Percentiles rank a stretch among this genome's conserved stretches.
Conservation (phyloP, 2,113 vertebrate species). For the Uria aalge region DNA sequence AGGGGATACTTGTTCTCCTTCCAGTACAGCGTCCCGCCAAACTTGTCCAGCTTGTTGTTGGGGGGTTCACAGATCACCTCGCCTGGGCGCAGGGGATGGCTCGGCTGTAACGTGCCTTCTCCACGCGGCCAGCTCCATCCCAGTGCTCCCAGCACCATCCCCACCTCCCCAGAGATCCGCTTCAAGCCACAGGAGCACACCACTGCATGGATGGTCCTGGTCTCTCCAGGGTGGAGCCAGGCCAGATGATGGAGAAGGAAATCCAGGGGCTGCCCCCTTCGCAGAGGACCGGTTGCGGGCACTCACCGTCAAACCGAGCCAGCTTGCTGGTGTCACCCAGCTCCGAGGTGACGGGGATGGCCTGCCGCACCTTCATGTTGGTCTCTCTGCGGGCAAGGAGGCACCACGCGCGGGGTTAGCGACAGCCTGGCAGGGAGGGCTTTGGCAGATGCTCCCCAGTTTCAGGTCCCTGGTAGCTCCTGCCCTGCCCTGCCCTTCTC, state of each 20-base stretch:
- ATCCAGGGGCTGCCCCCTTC: fast-evolving
- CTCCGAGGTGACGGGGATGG: slow-evolving; percentile 85
- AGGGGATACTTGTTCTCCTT: slow-evolving; percentile 84
- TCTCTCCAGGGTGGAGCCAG: not conserved
- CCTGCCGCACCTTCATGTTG: slow-evolving; percentile 96
- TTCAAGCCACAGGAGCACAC: not conserved
- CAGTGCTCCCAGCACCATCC: not conserved
- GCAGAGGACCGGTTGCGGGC: fast-evolving
- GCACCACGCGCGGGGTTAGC: fast-evolving
- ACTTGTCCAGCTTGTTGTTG: slow-evolving; percentile 96
- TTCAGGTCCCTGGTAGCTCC: not conserved
- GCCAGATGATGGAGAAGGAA: not conserved
- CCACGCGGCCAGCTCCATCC: not conserved
- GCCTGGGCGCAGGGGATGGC: slow-evolving; percentile 61
- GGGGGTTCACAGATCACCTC: slow-evolving; percentile 94
- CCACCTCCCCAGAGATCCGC: not conserved
- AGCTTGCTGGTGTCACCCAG: slow-evolving; percentile 83
- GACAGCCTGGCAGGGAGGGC: not conserved
- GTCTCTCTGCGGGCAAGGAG: slow-evolving; percentile 80
- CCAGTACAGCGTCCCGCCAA: slow-evolving; percentile 88
- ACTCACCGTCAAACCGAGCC: slow-evolving; percentile 86
- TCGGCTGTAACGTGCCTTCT: not conserved
- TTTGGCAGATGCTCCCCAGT: fast-evolving
- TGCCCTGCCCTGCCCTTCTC: not conserved
- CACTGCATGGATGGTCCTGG: fast-evolving